These are phyloP conservation scores for Platycercus adscitus DNA, from an alignment of 2,113 vertebrate species.

Conservation along the genomic window DNA sequence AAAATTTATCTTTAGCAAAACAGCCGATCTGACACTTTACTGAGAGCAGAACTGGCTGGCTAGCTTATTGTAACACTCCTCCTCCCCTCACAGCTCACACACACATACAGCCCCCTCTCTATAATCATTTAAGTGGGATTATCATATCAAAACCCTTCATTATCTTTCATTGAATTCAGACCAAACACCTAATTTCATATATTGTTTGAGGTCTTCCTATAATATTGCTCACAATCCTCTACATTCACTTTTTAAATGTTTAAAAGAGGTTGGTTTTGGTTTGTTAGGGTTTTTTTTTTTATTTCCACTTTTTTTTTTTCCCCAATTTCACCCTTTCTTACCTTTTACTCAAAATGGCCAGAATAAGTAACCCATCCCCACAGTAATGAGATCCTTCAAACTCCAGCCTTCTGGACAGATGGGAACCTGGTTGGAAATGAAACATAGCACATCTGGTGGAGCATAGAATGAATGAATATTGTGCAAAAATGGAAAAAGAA, in stretches of 20 bases:
- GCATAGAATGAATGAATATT: slow-evolving; percentile 23
- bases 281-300: background rate
- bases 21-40: slow-evolving; percentile 81
- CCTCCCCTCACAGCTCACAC: slow-evolving; percentile 42
- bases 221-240: slow-evolving; percentile 30
- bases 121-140: slow-evolving; percentile 72
- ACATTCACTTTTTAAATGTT: slow-evolving; percentile 36
- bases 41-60: slow-evolving; percentile 77
- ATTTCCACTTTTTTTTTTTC: background rate
- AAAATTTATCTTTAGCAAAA: slow-evolving; percentile 87
- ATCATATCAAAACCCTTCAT: slow-evolving; percentile 73
- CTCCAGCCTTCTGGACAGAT: slow-evolving; percentile 54
- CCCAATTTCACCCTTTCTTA: background rate
- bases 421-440: slow-evolving; percentile 56
- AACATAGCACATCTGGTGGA: slow-evolving; percentile 47
- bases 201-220: slow-evolving; percentile 52
- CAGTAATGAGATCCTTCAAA: slow-evolving; percentile 41
- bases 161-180: slow-evolving; percentile 65
- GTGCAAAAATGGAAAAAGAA: slow-evolving; percentile 12
- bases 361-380: background rate
- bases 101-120: slow-evolving; percentile 31
- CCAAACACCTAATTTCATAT: slow-evolving; percentile 68
- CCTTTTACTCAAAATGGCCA: slow-evolving; percentile 4
- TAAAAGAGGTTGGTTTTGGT: background rate
- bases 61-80: slow-evolving; percentile 71